Base-by-base conservation (phyloP, 2,113 vertebrate genomes). In the Toxostoma redivivum region DNA sequence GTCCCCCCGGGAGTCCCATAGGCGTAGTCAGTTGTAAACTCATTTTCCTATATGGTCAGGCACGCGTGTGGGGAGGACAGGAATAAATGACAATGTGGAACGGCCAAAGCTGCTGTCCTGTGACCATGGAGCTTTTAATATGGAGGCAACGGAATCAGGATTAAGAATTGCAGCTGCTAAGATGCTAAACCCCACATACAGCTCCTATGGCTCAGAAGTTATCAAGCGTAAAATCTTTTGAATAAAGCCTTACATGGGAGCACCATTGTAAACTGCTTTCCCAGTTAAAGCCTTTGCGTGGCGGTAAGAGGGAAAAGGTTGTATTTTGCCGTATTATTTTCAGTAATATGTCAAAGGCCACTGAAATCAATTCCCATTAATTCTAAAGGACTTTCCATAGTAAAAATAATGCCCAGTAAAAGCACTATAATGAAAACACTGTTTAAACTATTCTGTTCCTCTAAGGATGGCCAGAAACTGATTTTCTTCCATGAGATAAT, bases 91-190 rank as follows among this genome's bases (percentile, higher is more conserved):
- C 95, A 96, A 88, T 62, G 58, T 51, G n/a, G 80, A 48, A 60
- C 1, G 22, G 72, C 85, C 93, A 97, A 95, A 97, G 93, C 77
- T 57, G 30, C 71, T 85, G 92, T 96, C 90, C 93, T 89, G 95
- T 77, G 96, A 96, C 92, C 93, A 90, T 95, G 95, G 96, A 96
- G 96, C 88, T 81, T 88, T 96, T 94, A 94, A 97, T 95, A 97
- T 95, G 93, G 96, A 97, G 97, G 97, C 96, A 97, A 89, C 45
- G 90, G 97, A 97, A 97, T 97, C 92, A 91, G 97, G 97, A 97
- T 97, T 96, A 97, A 92, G 88, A 96, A 90, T 92, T 92, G 87
- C 96, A 98, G 97, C 97, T 98, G 97, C 96, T 92, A 94, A 97
- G 45, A 95, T 97, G 96, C 98, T 95, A 95, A 98, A 97, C 91